A percentile compares a stretch with the other conserved stretches of the same genome.
phyloP scores from a whole-genome alignment of 1,140 invertebrate genomes.

The Pseudomyrmex pallidus region DNA sequence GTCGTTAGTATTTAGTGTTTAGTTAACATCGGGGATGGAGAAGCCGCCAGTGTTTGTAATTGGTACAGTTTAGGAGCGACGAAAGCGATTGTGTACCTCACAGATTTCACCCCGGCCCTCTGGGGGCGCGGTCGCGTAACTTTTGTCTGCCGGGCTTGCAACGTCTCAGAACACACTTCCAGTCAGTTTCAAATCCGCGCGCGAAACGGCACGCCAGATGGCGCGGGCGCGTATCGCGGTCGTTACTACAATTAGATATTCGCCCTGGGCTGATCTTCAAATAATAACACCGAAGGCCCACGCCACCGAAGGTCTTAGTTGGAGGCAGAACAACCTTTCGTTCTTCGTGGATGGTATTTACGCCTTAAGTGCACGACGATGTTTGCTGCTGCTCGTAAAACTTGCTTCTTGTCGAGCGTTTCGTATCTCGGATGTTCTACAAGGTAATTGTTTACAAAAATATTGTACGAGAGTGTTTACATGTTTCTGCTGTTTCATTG shows the following conservation, averaged over 20 bases:
- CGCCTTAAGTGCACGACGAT: background rate
- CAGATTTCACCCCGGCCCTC: constrained; percentile 77
- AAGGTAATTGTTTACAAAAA: no score
- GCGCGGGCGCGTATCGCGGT: constrained; percentile 80
- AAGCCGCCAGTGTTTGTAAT: constrained; percentile 84
- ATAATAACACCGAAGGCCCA: constrained; percentile 79
- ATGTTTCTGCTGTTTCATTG: no score
- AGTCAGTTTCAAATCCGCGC: constrained; percentile 71
- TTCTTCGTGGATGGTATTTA: constrained; percentile 37
- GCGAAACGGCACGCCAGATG: constrained; percentile 79
- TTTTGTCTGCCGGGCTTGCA: constrained; percentile 55
- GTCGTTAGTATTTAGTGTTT: constrained; percentile 84
- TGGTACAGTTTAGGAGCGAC: constrained; percentile 83
- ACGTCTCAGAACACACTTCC: background rate
- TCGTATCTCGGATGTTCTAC: background rate
- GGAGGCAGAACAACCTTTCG: constrained; percentile 1
- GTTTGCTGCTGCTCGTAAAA: background rate
- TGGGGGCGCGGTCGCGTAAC: constrained; percentile 46
- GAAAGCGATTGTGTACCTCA: constrained; percentile 83
- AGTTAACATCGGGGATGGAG: constrained; percentile 81
- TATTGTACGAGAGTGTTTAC: no score
- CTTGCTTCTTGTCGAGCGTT: background rate
- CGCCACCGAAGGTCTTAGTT: constrained; percentile 47
- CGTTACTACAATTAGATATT: constrained; percentile 81
- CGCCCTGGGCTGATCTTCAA: constrained; percentile 79